phyloP scores from a whole-genome alignment of 2,888 invertebrate species.

The Meliscaeva auricollis region DNA sequence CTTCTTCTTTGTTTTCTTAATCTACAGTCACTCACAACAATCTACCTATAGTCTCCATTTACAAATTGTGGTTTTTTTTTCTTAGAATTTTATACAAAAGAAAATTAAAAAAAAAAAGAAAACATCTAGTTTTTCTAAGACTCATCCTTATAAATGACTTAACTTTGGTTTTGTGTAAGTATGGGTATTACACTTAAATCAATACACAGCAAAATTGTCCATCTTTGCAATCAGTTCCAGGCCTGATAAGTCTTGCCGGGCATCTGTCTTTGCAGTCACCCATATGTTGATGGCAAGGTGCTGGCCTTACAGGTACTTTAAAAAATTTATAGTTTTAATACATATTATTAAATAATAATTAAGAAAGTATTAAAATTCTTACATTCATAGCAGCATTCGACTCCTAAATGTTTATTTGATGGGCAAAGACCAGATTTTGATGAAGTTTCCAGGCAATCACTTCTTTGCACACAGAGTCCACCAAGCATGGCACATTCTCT shows the following conservation, averaged over 20 bases:
- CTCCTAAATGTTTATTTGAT: slow-evolving; percentile 79
- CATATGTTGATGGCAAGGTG: slow-evolving; percentile 81
- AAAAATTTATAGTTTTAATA: slow-evolving; percentile 20
- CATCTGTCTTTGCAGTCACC: slow-evolving; percentile 82
- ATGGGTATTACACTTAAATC: slow-evolving; percentile 73
- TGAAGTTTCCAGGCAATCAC: slow-evolving; percentile 80
- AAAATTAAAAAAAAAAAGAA: slow-evolving; percentile 17
- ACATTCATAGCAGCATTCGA: slow-evolving; percentile 83
- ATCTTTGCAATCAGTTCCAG: slow-evolving; percentile 81
- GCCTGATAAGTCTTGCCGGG: slow-evolving; percentile 78
- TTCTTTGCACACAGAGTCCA: slow-evolving; percentile 81
- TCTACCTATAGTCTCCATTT: slow-evolving; percentile 40
- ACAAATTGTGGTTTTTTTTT: too few relatives aligned
- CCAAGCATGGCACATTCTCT: slow-evolving; percentile 82
- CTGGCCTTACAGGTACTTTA: slow-evolving; percentile 82
- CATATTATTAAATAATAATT: slow-evolving; percentile 23
- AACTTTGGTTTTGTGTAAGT: background rate
- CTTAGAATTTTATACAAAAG: slow-evolving; percentile 27
- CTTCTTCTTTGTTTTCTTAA: slow-evolving; percentile 47
- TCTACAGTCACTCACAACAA: slow-evolving; percentile 56
- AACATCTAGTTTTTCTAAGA: too few relatives aligned
- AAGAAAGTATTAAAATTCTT: slow-evolving; percentile 72
- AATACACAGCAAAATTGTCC: slow-evolving; percentile 82
- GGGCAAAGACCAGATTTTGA: slow-evolving; percentile 82
- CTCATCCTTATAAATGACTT: background rate